These are phyloP conservation scores for Drosophila subpulchrella DNA, from an alignment of 1,140 invertebrate species.

Conservation along the genomic window DNA sequence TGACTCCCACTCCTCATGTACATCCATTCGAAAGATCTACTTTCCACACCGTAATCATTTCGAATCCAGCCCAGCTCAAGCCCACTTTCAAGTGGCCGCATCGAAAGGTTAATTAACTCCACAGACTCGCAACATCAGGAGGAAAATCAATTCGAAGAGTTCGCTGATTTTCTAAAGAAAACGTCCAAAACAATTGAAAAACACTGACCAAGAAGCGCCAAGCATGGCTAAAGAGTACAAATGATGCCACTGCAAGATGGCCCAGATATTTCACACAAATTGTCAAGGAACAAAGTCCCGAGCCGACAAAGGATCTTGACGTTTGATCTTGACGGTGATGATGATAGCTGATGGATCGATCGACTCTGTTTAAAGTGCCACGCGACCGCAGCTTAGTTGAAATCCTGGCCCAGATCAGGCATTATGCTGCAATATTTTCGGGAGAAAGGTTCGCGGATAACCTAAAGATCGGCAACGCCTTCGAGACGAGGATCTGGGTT, in stretches of 20 bases:
- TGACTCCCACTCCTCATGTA: too few relatives aligned
- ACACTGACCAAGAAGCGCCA: conserved; percentile 57
- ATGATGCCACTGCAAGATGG: conserved; percentile 52
- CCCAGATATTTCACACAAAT: conserved; percentile 61
- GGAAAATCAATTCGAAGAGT: conserved; percentile 73
- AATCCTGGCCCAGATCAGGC: conserved; percentile 27
- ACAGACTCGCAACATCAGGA: conserved; percentile 21
- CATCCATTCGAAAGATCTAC: neutral
- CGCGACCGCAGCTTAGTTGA: conserved; percentile 62
- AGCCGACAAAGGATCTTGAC: conserved; percentile 66
- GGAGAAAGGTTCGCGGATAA: conserved; percentile 57
- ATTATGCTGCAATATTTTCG: conserved; percentile 67
- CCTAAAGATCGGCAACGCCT: conserved; percentile 71
- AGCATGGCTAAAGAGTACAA: conserved; percentile 77
- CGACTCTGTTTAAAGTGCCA: conserved; percentile 52
- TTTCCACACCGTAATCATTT: neutral
- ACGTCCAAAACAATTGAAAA: conserved; percentile 67
- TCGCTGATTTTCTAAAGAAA: conserved; percentile 69
- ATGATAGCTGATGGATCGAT: conserved; percentile 66
- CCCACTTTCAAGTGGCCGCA: conserved; percentile 75
- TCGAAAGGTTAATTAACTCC: conserved; percentile 75
- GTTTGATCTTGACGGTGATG: conserved; percentile 68
- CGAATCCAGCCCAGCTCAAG: conserved; percentile 7
- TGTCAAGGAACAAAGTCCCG: conserved; percentile 53
- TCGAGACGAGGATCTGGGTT: conserved; percentile 14